Evolutionary conservation across 2,888 invertebrate species (phyloP).

Genomic region (Rhamnusium bicolor): DNA sequence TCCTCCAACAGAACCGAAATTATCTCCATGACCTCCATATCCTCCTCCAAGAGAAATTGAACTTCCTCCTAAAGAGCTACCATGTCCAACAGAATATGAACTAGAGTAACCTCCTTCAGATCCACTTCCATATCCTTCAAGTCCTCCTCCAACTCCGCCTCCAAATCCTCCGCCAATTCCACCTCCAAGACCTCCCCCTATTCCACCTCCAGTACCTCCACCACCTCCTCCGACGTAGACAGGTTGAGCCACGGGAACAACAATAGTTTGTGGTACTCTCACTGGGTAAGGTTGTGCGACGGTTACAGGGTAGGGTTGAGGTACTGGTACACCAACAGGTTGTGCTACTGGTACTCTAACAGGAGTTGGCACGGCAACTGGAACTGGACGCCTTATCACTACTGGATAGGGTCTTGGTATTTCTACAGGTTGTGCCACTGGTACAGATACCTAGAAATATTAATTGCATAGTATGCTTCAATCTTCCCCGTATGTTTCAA

Average conservation of each 20-base stretch:
- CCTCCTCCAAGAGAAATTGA: slow-evolving; percentile 15
- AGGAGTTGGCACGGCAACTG: slow-evolving; percentile 68
- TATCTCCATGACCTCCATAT: slow-evolving; percentile 42
- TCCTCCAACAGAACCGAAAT: neutral
- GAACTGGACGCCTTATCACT: slow-evolving; percentile 62
- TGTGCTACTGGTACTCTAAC: slow-evolving; percentile 71
- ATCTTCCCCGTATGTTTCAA: too few species aligned
- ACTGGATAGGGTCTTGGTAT: slow-evolving; percentile 58
- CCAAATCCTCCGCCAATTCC: slow-evolving; percentile 42
- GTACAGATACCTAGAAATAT: neutral
- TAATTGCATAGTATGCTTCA: neutral
- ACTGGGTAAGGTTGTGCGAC: slow-evolving; percentile 73
- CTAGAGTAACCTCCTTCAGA: neutral
- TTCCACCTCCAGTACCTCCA: slow-evolving; percentile 53
- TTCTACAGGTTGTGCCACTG: slow-evolving; percentile 37
- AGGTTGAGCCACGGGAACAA: slow-evolving; percentile 58
- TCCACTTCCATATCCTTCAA: neutral
- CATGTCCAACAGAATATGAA: neutral
- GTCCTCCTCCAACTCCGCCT: slow-evolving; percentile 36
- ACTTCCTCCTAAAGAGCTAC: slow-evolving; percentile 14
- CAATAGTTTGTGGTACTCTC: slow-evolving; percentile 61
- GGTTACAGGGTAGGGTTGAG: slow-evolving; percentile 74
- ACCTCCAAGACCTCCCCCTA: slow-evolving; percentile 46
- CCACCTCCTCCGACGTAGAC: slow-evolving; percentile 56
- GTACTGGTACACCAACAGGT: slow-evolving; percentile 71